These are phyloP conservation scores for Porphyrio hochstetteri DNA, from an alignment of 2,113 vertebrate species.

Conservation along the genomic window DNA sequence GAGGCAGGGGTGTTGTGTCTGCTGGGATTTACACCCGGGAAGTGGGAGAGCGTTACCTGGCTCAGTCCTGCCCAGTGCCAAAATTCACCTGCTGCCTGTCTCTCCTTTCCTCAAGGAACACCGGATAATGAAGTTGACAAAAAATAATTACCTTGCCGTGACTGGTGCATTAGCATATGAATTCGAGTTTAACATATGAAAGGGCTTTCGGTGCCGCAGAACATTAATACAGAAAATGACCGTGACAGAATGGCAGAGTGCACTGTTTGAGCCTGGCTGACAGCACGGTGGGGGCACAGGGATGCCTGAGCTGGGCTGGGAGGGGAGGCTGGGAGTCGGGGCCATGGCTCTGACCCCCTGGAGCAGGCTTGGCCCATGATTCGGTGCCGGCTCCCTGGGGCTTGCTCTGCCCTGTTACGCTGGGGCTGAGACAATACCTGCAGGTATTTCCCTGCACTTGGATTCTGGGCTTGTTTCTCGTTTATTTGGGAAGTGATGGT, in stretches of 20 bases:
- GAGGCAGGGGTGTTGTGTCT: not conserved
- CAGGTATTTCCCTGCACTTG: rapidly evolving
- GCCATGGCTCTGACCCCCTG: rapidly evolving
- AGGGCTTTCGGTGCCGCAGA: constrained; percentile 57
- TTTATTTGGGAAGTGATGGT: not conserved
- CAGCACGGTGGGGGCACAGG: not conserved
- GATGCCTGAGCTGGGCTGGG: not conserved
- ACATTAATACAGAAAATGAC: constrained; percentile 62
- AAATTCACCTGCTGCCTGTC: not conserved
- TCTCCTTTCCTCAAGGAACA: not conserved
- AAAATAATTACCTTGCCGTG: constrained; percentile 74
- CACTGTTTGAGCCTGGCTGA: not conserved
- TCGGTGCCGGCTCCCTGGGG: not conserved
- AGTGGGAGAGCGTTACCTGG: not conserved
- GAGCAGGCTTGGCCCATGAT: not conserved
- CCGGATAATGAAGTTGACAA: constrained; percentile 48
- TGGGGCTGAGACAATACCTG: not conserved
- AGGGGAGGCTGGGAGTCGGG: not conserved
- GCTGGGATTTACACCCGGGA: rapidly evolving
- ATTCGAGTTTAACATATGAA: constrained; percentile 76
- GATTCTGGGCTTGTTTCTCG: not conserved
- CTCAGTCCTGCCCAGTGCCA: not conserved
- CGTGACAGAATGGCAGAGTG: constrained; percentile 40
- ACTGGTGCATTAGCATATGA: constrained; percentile 74
- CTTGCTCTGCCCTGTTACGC: rapidly evolving